Base-by-base conservation (phyloP, 2,113 vertebrate genomes). In the Hirundichthys speculiger region DNA sequence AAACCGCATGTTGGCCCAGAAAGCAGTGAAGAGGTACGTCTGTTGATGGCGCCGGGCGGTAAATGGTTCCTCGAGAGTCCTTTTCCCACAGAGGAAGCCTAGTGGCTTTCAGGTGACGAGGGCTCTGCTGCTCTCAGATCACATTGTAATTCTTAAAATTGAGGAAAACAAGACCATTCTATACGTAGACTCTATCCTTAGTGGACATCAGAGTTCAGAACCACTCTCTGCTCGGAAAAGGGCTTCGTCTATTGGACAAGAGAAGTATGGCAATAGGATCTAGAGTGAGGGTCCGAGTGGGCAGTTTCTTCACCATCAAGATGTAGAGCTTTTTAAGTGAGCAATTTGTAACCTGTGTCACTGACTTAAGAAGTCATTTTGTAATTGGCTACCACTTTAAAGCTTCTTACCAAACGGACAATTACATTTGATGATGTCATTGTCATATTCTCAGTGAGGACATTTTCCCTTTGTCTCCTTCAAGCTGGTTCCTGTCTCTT, bases 1-100 rank as follows among this genome's bases (percentile, higher is more conserved):
- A 64, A 99, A 99, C 87, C 96, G 97, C 73, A 99, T 99, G 98
- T 91, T 99, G 86, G 97, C 98, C 75, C 97, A 98, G 74, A 99
- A 98, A 87, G 98, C 98, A 77, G 93, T 98, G 11, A 99, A 99
- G 90, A 92, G 98, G 98, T 98, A 90, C 66, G 75, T 71, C 18
- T 53, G 43, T 52, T 13, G 43, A 71, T 56, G 40, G 7, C 2
- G 12, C 46, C 58, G 1, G 53, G 47, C 25, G 11, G 50, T 38
- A 68, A 62, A 70, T 6, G 20, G 43, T 68, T 41, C 61, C 45
- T 40, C 34, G 53, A 88, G 73, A 61, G 82, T 58, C 69, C 64
- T 75, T 69, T 40, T 54, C 58, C 40, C 50, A 54, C 43, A 51
- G 34, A 69, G 54, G 42, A 39, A 65, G 45, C 21, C 52, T 27